Conservation (phyloP, 1,140 invertebrate genomes). For the Orchestia grillus region DNA sequence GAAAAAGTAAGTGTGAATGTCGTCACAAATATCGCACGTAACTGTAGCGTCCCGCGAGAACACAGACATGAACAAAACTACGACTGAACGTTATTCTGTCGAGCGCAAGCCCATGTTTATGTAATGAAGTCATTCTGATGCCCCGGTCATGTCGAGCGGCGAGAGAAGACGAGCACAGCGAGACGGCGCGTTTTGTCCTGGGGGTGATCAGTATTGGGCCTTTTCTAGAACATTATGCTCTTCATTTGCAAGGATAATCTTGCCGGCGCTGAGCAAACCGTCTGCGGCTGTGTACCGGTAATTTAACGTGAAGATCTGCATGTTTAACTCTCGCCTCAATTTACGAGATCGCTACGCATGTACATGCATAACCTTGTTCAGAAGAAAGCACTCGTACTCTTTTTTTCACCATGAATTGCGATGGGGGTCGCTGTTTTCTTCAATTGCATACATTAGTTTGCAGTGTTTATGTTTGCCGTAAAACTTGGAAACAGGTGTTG, state of each 20-base stretch:
- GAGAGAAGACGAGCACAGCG: slow-evolving; percentile 40
- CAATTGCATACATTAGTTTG: neutral
- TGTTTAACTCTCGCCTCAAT: slow-evolving; percentile 30
- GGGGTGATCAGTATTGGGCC: slow-evolving; percentile 23
- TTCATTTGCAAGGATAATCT: slow-evolving; percentile 44
- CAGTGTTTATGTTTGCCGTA: neutral
- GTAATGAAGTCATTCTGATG: slow-evolving; percentile 53
- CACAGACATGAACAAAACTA: neutral
- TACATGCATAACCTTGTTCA: neutral
- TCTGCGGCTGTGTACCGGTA: slow-evolving; percentile 21
- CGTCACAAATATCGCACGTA: neutral
- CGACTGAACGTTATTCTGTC: neutral
- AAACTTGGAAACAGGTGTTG: neutral
- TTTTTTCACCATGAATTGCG: neutral
- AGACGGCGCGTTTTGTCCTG: neutral
- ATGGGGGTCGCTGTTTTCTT: neutral
- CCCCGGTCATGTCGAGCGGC: neutral
- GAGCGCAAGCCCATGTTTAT: neutral
- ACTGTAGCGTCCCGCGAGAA: neutral
- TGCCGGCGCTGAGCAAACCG: neutral
- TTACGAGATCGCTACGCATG: slow-evolving; percentile 14
- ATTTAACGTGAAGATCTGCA: slow-evolving; percentile 19
- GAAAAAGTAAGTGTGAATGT: neutral
- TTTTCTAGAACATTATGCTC: slow-evolving; percentile 36
- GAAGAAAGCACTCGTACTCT: neutral